Conservation (phyloP, 2,797 vertebrate genomes). For the Melanotaenia nigrans region DNA sequence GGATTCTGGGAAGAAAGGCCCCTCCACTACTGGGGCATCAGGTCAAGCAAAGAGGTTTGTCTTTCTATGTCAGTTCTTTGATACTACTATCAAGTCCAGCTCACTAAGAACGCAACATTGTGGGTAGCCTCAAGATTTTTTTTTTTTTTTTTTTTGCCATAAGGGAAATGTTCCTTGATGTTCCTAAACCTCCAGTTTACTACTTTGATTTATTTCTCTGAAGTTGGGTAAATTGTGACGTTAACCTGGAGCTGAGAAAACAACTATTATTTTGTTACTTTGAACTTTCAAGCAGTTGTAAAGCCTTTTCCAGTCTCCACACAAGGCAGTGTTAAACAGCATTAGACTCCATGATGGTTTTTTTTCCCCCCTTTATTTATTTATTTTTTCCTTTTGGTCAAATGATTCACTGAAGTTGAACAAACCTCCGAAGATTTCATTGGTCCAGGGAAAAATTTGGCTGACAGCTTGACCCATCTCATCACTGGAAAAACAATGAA, state of each 20-base stretch:
- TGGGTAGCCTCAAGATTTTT: conserved; percentile 95
- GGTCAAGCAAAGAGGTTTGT: conserved; percentile 99
- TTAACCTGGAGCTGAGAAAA: conserved; percentile 81
- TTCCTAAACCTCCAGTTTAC: conserved; percentile 93
- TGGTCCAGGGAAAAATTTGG: conserved; percentile 98
- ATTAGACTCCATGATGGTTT: conserved; percentile 92
- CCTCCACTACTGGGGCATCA: conserved; percentile 96
- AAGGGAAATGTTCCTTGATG: conserved; percentile 87
- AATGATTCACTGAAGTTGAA: conserved; percentile 93
- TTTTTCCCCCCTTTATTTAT: conserved; percentile 77
- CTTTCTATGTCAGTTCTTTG: conserved; percentile 99
- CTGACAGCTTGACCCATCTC: conserved; percentile 95
- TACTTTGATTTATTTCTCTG: conserved; percentile 82
- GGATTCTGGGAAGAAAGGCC: conserved; percentile 99
- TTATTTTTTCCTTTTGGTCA: conserved; percentile 83
- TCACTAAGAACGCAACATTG: conserved; percentile 98
- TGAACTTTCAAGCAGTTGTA: conserved; percentile 90
- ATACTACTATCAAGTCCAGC: conserved; percentile 96
- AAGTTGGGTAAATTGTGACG: conserved; percentile 89
- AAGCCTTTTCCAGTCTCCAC: conserved; percentile 85
- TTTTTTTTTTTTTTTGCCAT: conserved; percentile 85
- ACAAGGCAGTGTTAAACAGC: conserved; percentile 88
- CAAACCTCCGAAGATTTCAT: conserved; percentile 97
- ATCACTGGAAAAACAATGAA: conserved; percentile 96
- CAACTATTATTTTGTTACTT: conserved; percentile 90